These are phyloP conservation scores for Caenorhabditis sp. DNA, from an alignment of 2,888 invertebrate species.

Conservation along the genomic window DNA sequence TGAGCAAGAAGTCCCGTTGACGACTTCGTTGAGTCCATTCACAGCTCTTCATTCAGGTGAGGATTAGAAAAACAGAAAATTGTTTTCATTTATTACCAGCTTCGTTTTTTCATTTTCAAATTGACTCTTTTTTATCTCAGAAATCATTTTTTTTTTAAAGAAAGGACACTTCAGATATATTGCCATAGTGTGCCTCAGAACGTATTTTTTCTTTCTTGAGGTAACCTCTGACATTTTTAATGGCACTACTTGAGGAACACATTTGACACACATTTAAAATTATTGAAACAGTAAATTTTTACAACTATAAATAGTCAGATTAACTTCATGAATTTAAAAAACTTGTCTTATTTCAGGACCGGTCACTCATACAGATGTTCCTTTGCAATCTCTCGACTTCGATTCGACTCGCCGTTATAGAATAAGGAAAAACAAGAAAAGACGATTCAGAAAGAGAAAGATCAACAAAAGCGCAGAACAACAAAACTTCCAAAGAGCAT, in stretches of 20 bases:
- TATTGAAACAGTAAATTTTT: too few species aligned
- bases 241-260: too few species aligned
- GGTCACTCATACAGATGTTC: constrained; percentile 1
- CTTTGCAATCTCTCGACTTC: constrained; percentile 33
- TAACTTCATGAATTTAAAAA: too few species aligned
- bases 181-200: too few species aligned
- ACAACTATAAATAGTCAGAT: too few species aligned
- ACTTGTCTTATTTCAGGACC: neutral
- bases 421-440: constrained; percentile 11
- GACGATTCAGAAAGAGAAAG: constrained; percentile 27
- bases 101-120: too few species aligned
- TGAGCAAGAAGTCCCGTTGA: constrained; percentile 23
- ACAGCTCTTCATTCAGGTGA: constrained; percentile 28
- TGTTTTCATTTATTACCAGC: too few species aligned
- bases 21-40: constrained; percentile 32
- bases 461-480: constrained; percentile 17
- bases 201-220: too few species aligned
- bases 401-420: constrained; percentile 11
- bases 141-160: too few species aligned
- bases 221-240: too few species aligned
- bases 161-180: too few species aligned
- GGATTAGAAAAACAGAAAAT: neutral
- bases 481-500: constrained; percentile 24
- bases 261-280: too few species aligned
- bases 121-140: neutral